Percentiles rank a stretch among this genome's conserved stretches.
Conservation (phyloP, 64 coral and sea anemone species). For the Montipora foliosa region DNA sequence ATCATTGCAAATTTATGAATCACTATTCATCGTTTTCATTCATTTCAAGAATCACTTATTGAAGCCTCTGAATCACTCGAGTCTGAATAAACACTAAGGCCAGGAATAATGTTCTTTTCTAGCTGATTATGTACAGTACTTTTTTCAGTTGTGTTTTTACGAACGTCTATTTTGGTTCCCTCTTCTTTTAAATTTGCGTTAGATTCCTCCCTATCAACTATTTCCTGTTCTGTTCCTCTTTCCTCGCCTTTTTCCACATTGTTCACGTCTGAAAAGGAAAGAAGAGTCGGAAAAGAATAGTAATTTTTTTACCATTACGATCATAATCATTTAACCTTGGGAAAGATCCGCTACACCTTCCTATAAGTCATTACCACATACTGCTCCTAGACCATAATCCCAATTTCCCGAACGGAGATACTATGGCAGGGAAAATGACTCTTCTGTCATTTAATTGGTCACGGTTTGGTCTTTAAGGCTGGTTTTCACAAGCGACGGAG, state of each 20-base stretch:
- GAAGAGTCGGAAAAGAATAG: background rate
- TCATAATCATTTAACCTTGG: too few species aligned
- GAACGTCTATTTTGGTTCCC: background rate
- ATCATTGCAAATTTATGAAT: background rate
- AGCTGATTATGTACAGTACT: background rate
- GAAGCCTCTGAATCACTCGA: conserved; percentile 90
- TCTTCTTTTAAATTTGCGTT: conserved; percentile 2
- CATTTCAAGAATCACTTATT: conserved; percentile 19
- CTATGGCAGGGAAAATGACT: too few species aligned
- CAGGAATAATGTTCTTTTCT: conserved; percentile 46
- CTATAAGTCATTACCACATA: too few species aligned
- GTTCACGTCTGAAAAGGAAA: background rate
- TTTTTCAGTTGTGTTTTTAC: background rate
- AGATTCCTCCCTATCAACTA: background rate
- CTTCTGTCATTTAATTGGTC: too few species aligned
- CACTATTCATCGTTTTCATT: background rate
- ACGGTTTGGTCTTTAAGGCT: too few species aligned
- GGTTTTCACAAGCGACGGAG: too few species aligned
- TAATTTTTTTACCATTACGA: too few species aligned
- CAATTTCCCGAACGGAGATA: too few species aligned
- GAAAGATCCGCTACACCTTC: too few species aligned
- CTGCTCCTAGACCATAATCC: too few species aligned
- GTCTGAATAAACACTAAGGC: conserved; percentile 84
- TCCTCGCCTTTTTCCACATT: background rate
- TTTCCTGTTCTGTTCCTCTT: background rate